These are phyloP conservation scores for Cyprinodon variegatus DNA, from an alignment of 2,113 vertebrate genomes.

Conservation along the genomic window DNA sequence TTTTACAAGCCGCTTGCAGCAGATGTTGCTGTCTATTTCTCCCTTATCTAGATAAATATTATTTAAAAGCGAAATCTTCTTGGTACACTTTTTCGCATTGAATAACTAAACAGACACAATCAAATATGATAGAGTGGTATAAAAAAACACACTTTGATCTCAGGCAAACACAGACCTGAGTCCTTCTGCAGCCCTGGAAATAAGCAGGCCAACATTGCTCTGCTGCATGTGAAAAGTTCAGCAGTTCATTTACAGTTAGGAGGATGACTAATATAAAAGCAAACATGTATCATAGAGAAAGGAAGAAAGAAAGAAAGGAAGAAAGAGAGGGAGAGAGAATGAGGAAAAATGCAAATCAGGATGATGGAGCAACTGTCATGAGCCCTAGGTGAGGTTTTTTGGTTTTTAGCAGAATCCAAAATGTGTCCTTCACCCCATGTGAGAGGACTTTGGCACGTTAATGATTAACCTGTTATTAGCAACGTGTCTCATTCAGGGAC, in stretches of 20 bases:
- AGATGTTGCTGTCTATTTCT: not conserved
- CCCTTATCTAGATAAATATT: not conserved
- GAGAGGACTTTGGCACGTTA: conserved; percentile 55
- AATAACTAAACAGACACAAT: not conserved
- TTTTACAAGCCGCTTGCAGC: not conserved
- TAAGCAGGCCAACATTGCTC: conserved; percentile 9
- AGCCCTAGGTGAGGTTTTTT: conserved; percentile 26
- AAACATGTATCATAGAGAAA: not conserved
- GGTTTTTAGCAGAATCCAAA: conserved; percentile 71
- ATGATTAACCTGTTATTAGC: conserved; percentile 76
- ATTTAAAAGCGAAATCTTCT: not conserved
- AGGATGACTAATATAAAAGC: not conserved
- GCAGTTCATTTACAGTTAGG: not conserved
- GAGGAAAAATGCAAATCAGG: conserved; percentile 3
- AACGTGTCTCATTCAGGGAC: conserved; percentile 65
- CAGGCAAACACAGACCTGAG: not conserved
- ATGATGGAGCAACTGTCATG: conserved; percentile 17
- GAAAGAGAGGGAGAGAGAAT: not conserved
- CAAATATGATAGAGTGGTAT: not conserved
- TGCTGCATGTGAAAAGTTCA: not conserved
- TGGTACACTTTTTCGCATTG: not conserved
- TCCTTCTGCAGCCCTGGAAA: not conserved
- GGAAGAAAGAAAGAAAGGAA: not conserved
- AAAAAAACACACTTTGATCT: not conserved
- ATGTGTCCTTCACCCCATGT: conserved; percentile 75